phyloP scores from a whole-genome alignment of 2,888 invertebrate species.

The Platypus cylindrus region DNA sequence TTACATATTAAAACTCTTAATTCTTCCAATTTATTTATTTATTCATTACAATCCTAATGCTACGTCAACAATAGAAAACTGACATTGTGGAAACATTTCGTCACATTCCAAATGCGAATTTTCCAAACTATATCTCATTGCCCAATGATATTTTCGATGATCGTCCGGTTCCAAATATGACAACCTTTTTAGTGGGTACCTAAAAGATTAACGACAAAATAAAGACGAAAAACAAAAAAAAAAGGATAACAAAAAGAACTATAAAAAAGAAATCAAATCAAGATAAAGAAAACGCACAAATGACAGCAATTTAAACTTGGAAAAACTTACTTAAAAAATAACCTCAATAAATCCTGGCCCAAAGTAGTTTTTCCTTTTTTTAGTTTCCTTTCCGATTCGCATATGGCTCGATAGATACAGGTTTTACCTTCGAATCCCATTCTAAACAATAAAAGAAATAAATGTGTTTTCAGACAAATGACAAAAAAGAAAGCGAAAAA shows the following conservation, averaged over 20 bases:
- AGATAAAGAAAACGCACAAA: no score
- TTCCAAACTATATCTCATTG: slow-evolving; percentile 42
- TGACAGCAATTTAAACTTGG: no score
- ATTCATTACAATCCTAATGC: slow-evolving; percentile 41
- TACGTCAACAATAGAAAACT: slow-evolving; percentile 57
- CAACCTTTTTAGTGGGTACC: slow-evolving; percentile 52
- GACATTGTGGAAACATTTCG: slow-evolving; percentile 36
- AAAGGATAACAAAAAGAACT: no score
- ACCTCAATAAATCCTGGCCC: slow-evolving; percentile 57
- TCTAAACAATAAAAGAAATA: no score
- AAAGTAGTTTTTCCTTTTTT: slow-evolving; percentile 43
- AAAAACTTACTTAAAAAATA: slow-evolving; percentile 52
- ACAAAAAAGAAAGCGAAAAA: neutral
- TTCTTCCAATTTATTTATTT: neutral
- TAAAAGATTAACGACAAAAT: slow-evolving; percentile 30
- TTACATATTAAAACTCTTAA: no score
- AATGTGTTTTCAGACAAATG: no score
- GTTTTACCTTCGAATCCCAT: slow-evolving; percentile 62
- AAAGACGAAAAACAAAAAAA: no score
- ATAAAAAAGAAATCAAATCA: no score
- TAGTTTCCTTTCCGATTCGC: slow-evolving; percentile 56
- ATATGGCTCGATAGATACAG: slow-evolving; percentile 58
- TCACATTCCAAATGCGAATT: slow-evolving; percentile 37
- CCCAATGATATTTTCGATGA: slow-evolving; percentile 52
- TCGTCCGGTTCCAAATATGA: slow-evolving; percentile 49